These are phyloP conservation scores for Ophion obscuratus DNA, from an alignment of 2,888 invertebrate species.

Conservation along the genomic window DNA sequence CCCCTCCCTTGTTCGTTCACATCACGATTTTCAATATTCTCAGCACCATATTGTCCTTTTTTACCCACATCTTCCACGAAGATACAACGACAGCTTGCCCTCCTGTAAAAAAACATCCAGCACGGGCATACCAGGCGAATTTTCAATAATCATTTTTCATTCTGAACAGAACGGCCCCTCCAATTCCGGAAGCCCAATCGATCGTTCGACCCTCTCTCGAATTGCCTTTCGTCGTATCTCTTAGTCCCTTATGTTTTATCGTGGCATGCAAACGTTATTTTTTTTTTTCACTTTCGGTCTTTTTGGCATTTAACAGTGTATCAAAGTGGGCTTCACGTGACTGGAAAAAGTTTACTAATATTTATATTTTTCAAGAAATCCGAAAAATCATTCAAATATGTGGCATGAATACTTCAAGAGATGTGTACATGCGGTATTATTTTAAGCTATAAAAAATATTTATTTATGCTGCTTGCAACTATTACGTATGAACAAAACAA, in stretches of 20 bases:
- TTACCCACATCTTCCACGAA: slow-evolving; percentile 7
- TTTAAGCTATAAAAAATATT: too few relatives aligned
- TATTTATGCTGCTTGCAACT: too few relatives aligned
- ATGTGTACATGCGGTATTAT: too few relatives aligned
- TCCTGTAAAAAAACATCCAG: slow-evolving; percentile 1
- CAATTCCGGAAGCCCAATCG: slow-evolving; percentile 13
- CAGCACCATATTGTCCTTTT: slow-evolving; percentile 15
- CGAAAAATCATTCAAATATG: background rate
- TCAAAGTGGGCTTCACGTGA: background rate
- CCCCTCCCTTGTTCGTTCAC: background rate
- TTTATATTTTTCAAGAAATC: background rate
- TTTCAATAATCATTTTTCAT: slow-evolving; percentile 46
- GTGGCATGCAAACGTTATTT: slow-evolving; percentile 1
- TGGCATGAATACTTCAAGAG: background rate
- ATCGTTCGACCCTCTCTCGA: slow-evolving; percentile 39
- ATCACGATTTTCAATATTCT: slow-evolving; percentile 19
- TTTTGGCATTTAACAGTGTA: slow-evolving; percentile 11
- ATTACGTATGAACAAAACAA: too few relatives aligned
- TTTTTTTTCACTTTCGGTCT: background rate
- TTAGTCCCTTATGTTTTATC: background rate
- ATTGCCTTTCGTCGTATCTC: slow-evolving; percentile 1
- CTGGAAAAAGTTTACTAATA: background rate
- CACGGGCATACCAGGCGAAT: background rate
- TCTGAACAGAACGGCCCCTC: slow-evolving; percentile 5
- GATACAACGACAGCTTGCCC: slow-evolving; percentile 23